phyloP scores from a whole-genome alignment of 2,113 vertebrate species.

The Chitala chitala region DNA sequence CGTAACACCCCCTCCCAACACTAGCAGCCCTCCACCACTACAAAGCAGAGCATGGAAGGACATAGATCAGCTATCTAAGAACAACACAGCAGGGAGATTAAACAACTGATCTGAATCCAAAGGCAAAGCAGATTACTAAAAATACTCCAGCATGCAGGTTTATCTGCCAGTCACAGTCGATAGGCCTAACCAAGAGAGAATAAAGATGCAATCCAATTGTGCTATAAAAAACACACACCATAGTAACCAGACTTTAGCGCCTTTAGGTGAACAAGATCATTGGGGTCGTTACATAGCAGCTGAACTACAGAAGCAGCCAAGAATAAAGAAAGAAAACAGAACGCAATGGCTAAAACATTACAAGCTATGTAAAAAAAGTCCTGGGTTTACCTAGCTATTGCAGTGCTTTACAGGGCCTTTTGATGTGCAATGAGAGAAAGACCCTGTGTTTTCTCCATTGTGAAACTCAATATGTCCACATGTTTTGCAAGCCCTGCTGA shows the following conservation, averaged over 20 bases:
- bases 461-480: constrained; percentile 22
- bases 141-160: background rate
- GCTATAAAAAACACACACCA: background rate
- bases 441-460: constrained; percentile 1
- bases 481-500: constrained; percentile 18
- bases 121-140: background rate
- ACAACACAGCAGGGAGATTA: background rate
- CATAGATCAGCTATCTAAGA: too few relatives aligned
- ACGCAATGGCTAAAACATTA: background rate
- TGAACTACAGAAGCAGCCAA: background rate
- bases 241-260: background rate
- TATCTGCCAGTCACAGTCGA: background rate
- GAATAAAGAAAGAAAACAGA: background rate
- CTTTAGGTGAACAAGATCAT: background rate
- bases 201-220: background rate
- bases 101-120: background rate
- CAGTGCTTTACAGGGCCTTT: constrained; percentile 5
- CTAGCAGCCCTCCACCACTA: background rate
- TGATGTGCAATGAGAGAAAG: constrained; percentile 18
- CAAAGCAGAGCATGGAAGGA: background rate
- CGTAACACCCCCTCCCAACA: background rate
- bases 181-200: background rate
- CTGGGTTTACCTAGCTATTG: background rate
- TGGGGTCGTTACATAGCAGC: background rate
- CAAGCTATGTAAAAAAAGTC: background rate